Percentiles rank a stretch among this genome's conserved stretches.
Evolutionary conservation across 1,140 invertebrate genomes (phyloP).

Genomic region (Drosophila obscura): DNA sequence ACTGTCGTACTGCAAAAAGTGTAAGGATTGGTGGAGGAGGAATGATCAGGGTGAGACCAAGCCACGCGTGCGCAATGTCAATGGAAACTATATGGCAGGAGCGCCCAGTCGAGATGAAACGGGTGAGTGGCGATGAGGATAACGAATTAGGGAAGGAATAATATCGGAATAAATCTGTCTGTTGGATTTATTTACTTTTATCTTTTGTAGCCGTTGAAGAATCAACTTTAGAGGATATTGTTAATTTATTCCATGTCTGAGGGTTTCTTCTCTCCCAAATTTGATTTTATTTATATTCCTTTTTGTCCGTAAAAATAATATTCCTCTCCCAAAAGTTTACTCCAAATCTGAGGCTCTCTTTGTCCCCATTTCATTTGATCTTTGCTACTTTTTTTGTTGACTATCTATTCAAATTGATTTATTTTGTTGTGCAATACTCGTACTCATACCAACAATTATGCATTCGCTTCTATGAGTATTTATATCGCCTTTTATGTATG

Average conservation of each 20-base stretch:
- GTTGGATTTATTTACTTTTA: no score
- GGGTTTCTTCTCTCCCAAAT: no score
- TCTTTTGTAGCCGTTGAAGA: no score
- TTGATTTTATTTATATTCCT: no score
- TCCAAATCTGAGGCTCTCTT: no score
- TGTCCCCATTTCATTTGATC: constrained; percentile 5
- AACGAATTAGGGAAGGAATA: no score
- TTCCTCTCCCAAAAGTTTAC: no score
- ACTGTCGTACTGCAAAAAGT: constrained; percentile 19
- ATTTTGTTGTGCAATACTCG: constrained; percentile 6
- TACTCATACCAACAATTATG: constrained; percentile 38
- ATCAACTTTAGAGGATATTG: no score
- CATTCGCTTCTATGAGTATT: constrained; percentile 34
- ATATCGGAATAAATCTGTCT: no score
- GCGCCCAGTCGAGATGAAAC: constrained; percentile 17
- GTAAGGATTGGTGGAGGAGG: constrained; percentile 16
- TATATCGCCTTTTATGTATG: constrained; percentile 45
- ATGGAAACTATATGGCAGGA: constrained; percentile 33
- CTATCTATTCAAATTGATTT: constrained; percentile 33
- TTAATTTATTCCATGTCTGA: no score
- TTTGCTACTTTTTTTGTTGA: constrained; percentile 8
- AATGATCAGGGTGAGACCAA: constrained; percentile 13
- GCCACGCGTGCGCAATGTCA: constrained; percentile 37
- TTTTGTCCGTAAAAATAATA: no score
- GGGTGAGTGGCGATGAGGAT: constrained; percentile 1